Evolutionary conservation across 2,113 vertebrate genomes (phyloP).

Genomic region (Xiphophorus couchianus): DNA sequence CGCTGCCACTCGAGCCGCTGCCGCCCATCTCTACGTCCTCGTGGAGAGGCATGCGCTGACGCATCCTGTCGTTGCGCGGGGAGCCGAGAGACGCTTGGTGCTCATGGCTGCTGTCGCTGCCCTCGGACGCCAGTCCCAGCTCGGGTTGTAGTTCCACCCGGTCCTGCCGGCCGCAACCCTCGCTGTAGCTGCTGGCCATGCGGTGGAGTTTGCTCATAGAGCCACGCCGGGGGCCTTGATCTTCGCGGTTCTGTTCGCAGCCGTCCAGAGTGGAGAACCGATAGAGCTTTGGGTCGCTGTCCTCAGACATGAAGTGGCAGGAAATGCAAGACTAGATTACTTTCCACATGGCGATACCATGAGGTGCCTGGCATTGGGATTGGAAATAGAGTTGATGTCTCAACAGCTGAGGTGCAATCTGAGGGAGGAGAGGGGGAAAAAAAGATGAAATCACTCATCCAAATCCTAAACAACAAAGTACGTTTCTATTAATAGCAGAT

Average conservation of each 20-base stretch:
- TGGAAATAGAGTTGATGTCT: constrained; percentile 10
- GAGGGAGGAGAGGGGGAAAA: constrained; percentile 15
- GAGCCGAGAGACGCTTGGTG: constrained; percentile 40
- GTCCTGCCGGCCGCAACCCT: constrained; percentile 41
- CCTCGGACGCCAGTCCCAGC: constrained; percentile 73
- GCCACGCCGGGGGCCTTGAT: constrained; percentile 5
- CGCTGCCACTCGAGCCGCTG: constrained; percentile 84
- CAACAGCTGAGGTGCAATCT: constrained; percentile 17
- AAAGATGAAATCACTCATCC: constrained; percentile 18
- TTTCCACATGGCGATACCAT: constrained; percentile 40
- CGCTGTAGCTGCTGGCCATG: constrained; percentile 74
- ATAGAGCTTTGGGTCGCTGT: constrained; percentile 60
- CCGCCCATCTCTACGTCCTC: constrained; percentile 90
- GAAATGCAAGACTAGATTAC: constrained; percentile 23
- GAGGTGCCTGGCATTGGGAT: neutral
- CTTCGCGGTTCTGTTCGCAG: constrained; percentile 43
- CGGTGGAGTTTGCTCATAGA: constrained; percentile 66
- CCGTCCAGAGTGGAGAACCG: constrained; percentile 70
- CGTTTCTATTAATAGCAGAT: constrained; percentile 13
- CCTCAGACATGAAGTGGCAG: constrained; percentile 65
- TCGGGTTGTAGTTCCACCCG: constrained; percentile 52
- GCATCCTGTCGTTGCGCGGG: constrained; percentile 59
- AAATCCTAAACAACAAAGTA: constrained; percentile 5
- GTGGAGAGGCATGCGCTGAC: constrained; percentile 69
- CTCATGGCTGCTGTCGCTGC: constrained; percentile 80